Evolutionary conservation across 2,888 invertebrate species (phyloP).

Genomic region (Euproctis similis): DNA sequence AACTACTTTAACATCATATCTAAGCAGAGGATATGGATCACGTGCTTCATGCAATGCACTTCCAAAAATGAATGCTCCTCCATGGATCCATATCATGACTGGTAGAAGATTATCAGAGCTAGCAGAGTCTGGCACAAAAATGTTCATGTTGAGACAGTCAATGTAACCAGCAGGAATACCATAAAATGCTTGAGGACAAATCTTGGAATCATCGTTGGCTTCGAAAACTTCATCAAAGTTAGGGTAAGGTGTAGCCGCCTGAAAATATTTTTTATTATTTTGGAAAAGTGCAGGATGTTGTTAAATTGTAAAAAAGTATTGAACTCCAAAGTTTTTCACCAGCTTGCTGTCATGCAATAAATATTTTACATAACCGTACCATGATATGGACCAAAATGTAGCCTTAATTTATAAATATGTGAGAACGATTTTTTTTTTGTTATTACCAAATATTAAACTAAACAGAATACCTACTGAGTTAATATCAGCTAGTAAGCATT

Average conservation of each 20-base stretch:
- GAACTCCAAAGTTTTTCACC: no score
- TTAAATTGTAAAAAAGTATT: no score
- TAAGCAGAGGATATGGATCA: constrained; percentile 3
- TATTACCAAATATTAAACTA: no score
- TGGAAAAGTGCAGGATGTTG: no score
- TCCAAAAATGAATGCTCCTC: constrained; percentile 8
- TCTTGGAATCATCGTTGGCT: constrained; percentile 16
- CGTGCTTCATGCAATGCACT: neutral
- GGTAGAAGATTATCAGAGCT: constrained; percentile 8
- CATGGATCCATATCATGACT: constrained; percentile 14
- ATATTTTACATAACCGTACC: no score
- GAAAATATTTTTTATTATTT: no score
- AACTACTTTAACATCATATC: constrained; percentile 12
- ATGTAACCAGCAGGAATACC: constrained; percentile 9
- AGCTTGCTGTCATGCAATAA: no score
- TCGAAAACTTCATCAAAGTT: constrained; percentile 19
- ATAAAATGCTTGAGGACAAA: constrained; percentile 17
- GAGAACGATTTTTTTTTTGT: no score
- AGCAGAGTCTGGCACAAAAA: constrained; percentile 21
- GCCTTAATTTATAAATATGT: no score
- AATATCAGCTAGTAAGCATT: no score
- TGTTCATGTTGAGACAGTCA: constrained; percentile 21
- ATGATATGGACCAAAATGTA: no score
- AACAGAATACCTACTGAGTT: no score
- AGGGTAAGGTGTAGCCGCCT: constrained; percentile 17